Evolutionary conservation across 2,113 vertebrate species (phyloP).

Genomic region (Zosterops japonicus): DNA sequence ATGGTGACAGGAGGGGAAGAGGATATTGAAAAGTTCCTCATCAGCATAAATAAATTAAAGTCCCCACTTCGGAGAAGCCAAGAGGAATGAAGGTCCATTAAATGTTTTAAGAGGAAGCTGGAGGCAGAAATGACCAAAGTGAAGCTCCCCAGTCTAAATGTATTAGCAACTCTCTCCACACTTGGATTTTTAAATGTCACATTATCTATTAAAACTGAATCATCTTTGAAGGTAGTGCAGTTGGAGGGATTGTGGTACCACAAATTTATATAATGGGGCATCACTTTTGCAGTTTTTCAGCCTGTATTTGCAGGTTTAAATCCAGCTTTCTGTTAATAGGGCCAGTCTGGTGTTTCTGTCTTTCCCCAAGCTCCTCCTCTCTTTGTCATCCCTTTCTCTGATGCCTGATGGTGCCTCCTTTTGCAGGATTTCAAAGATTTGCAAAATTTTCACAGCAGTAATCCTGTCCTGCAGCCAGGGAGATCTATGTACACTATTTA

Average conservation of each 20-base stretch:
- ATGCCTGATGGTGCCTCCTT: background rate
- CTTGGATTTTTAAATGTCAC: slow-evolving; percentile 8
- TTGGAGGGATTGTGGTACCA: background rate
- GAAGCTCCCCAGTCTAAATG: background rate
- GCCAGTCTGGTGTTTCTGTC: background rate
- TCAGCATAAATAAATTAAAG: slow-evolving; percentile 59
- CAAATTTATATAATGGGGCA: background rate
- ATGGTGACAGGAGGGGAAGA: background rate
- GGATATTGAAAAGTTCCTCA: slow-evolving; percentile 40
- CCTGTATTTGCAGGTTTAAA: background rate
- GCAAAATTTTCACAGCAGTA: background rate
- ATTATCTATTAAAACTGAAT: background rate
- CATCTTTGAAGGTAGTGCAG: background rate
- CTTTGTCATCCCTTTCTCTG: background rate
- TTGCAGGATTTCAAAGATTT: slow-evolving; percentile 9
- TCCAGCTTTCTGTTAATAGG: background rate
- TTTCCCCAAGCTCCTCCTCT: background rate
- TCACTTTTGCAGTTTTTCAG: background rate
- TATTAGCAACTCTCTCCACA: background rate
- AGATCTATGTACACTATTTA: background rate
- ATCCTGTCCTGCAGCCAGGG: background rate
- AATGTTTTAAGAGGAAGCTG: slow-evolving; percentile 39
- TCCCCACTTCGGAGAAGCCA: slow-evolving; percentile 15
- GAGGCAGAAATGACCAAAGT: slow-evolving; percentile 35
- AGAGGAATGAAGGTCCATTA: slow-evolving; percentile 13